Percentiles rank a stretch among this genome's conserved stretches.
These are phyloP conservation scores for Mya arenaria DNA, from an alignment of 1,140 invertebrate species.

Conservation along the genomic window DNA sequence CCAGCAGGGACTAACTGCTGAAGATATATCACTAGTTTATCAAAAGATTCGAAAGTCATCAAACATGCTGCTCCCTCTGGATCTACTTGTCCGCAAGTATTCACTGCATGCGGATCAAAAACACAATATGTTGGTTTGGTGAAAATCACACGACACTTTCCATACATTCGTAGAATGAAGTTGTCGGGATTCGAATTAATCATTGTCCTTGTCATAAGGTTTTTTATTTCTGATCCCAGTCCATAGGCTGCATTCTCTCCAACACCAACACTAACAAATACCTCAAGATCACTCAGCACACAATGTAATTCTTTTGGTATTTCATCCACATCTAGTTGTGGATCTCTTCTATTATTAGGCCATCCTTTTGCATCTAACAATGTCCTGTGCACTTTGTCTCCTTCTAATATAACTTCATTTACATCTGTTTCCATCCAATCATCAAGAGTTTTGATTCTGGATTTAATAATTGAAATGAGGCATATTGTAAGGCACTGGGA, in stretches of 20 bases:
- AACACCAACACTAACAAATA: conserved; percentile 19
- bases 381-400: conserved; percentile 17
- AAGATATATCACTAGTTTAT: too few species aligned
- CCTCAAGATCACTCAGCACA: conserved; percentile 16
- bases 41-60: too few species aligned
- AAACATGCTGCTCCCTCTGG: too few species aligned
- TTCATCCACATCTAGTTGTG: conserved; percentile 21
- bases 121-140: too few species aligned
- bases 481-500: too few species aligned
- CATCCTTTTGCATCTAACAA: conserved; percentile 18
- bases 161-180: conserved; percentile 19
- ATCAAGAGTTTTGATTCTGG: too few species aligned
- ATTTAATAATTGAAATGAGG: too few species aligned
- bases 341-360: conserved; percentile 21
- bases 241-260: conserved; percentile 35
- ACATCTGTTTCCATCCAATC: too few species aligned
- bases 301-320: conserved; percentile 21
- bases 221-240: conserved; percentile 35
- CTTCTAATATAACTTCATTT: too few species aligned
- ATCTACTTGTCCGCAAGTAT: too few species aligned
- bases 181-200: conserved; percentile 35
- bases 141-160: conserved; percentile 20
- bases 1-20: too few species aligned
- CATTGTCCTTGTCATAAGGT: conserved; percentile 37
- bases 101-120: too few species aligned